Evolutionary conservation across 2,888 invertebrate genomes (phyloP), one percentile per base, ranked within the genome.

Genomic region (Malacosoma neustria): DNA sequence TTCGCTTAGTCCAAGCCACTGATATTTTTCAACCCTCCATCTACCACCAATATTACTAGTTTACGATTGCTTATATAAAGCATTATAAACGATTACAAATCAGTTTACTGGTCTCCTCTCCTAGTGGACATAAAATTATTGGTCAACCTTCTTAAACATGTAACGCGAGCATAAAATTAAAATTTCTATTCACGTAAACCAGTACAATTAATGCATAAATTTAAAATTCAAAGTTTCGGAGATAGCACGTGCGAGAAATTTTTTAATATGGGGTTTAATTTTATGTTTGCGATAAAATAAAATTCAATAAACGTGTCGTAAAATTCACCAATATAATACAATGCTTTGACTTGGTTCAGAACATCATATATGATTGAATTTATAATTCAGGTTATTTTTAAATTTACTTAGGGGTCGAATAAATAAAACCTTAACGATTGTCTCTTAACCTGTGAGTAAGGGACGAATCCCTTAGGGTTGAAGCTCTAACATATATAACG

Each of bases 31-130:
- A n/a, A n/a, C n/a, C n/a, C n/a, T n/a, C n/a, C n/a, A n/a, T n/a
- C n/a, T n/a, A n/a, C n/a, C n/a, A n/a, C n/a, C n/a, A n/a, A n/a
- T n/a, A n/a, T n/a, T n/a, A n/a, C n/a, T n/a, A n/a, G n/a, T n/a
- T n/a, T n/a, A n/a, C n/a, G n/a, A n/a, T n/a, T n/a, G n/a, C n/a
- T n/a, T n/a, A n/a, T n/a, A n/a, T n/a, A n/a, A 22, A 4, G 4
- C 22, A 7, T 9, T 22, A 7, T 22, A 22, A 22, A 7, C 9
- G 5, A 22, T 22, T 5, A 22, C 9, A 7, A 22, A 22, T 22
- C 22, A 5, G 22, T 4, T 22, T 7, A 22, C 22, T 22, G 38
- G 38, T 41, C 31, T 35, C 22, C 22, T 41, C 31, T 35, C 22
- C 22, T 9, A 22, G 22, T 22, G 22, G 22, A 22, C 22, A 22